These are phyloP conservation scores for Lasiommata megera DNA, from an alignment of 2,888 invertebrate species.

Conservation along the genomic window DNA sequence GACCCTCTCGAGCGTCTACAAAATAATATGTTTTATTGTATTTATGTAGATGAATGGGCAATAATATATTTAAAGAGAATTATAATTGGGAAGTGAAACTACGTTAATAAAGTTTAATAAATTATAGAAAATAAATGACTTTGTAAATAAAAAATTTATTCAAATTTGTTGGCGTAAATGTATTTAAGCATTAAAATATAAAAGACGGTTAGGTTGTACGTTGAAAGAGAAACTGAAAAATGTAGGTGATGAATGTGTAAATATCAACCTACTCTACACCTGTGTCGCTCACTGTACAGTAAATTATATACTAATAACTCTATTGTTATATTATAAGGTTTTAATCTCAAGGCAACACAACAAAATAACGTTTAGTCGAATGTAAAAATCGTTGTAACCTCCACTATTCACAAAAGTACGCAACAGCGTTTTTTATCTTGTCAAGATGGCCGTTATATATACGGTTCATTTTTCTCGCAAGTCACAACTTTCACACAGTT, in stretches of 20 bases:
- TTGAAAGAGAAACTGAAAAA: slow-evolving; percentile 35
- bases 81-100: too few species aligned
- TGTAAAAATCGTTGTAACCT: neutral
- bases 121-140: too few species aligned
- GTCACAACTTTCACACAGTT: slow-evolving; percentile 28
- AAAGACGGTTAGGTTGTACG: slow-evolving; percentile 30
- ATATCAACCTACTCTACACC: slow-evolving; percentile 71
- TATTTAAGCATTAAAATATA: too few species aligned
- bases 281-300: slow-evolving; percentile 76
- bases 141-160: too few species aligned
- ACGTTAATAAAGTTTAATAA: too few species aligned
- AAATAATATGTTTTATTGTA: too few species aligned
- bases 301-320: slow-evolving; percentile 43
- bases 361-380: too few species aligned
- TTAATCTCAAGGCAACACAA: neutral
- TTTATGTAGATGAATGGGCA: too few species aligned
- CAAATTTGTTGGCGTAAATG: too few species aligned
- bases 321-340: slow-evolving; percentile 30
- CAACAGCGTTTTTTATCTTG: neutral
- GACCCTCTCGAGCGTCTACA: too few species aligned
- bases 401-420: too few species aligned
- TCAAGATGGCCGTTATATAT: neutral
- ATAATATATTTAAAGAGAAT: too few species aligned
- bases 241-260: slow-evolving; percentile 56
- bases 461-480: slow-evolving; percentile 28